phyloP scores from a whole-genome alignment of 2,113 vertebrate genomes.

The Eidolon helvum region DNA sequence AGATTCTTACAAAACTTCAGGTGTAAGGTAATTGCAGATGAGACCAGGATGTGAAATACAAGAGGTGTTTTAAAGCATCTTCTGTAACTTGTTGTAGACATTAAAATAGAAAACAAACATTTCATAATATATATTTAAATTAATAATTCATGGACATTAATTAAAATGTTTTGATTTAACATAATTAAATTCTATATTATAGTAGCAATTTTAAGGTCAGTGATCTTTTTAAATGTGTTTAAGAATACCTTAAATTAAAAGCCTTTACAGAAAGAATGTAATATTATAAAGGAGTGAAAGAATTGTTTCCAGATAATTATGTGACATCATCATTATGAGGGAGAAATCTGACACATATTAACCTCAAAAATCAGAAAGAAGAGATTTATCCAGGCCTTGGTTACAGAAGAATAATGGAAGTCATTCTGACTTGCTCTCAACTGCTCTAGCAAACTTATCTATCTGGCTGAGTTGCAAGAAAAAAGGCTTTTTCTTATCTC shows the following conservation, averaged over 20 bases:
- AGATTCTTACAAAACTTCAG: background rate
- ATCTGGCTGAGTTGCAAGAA: slow-evolving; percentile 33
- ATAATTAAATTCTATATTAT: slow-evolving; percentile 23
- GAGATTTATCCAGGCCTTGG: background rate
- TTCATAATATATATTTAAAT: background rate
- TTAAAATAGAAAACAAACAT: background rate
- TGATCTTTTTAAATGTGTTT: slow-evolving; percentile 57
- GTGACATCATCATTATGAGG: background rate
- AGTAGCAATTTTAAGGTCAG: slow-evolving; percentile 60
- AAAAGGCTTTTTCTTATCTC: slow-evolving; percentile 54
- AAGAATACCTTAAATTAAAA: slow-evolving; percentile 65
- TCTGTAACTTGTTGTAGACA: background rate
- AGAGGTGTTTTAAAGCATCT: background rate
- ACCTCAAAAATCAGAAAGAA: slow-evolving; percentile 50
- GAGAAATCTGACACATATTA: background rate
- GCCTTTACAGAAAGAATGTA: background rate
- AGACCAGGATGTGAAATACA: background rate
- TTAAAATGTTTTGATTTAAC: slow-evolving; percentile 53
- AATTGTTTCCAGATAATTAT: slow-evolving; percentile 43
- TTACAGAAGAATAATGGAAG: background rate
- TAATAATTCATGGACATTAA: slow-evolving; percentile 10
- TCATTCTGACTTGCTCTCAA: background rate
- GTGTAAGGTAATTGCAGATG: background rate
- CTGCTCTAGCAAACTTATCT: slow-evolving; percentile 41
- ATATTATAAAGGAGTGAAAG: background rate